phyloP scores from a whole-genome alignment of 2,113 vertebrate species.

The Calypte anna region DNA sequence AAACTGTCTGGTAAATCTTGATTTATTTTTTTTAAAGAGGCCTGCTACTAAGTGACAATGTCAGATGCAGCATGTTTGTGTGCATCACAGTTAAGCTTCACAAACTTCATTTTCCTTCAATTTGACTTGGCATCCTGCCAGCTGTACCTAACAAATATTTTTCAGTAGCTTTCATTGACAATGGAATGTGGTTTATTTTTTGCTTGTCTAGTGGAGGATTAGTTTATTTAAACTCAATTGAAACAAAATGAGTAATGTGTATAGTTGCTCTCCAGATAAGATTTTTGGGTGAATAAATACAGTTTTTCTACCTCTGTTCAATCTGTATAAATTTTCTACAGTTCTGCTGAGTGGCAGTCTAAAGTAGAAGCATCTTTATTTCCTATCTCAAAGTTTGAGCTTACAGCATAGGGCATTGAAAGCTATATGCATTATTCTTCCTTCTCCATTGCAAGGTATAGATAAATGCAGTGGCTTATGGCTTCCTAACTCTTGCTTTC shows the following conservation, averaged over 20 bases:
- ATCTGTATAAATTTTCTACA: not conserved
- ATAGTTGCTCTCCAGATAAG: not conserved
- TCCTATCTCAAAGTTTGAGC: not conserved
- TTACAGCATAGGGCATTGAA: not conserved
- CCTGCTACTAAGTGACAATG: not conserved
- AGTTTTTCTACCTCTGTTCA: not conserved
- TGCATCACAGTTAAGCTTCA: not conserved
- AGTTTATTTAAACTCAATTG: not conserved
- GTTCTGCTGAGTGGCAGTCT: not conserved
- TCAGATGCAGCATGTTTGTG: not conserved
- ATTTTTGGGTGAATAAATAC: not conserved
- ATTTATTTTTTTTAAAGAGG: not conserved
- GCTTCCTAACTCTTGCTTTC: slow-evolving; percentile 1
- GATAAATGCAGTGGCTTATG: not conserved
- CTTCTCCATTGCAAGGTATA: not conserved
- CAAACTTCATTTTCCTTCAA: not conserved
- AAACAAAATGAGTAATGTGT: not conserved
- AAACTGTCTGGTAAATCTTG: not conserved
- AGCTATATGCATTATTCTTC: not conserved
- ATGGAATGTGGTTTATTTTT: not conserved
- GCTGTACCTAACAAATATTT: not conserved
- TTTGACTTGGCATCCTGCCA: not conserved
- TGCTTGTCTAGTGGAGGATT: not conserved
- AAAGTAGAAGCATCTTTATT: not conserved
- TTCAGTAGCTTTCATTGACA: not conserved